A percentile compares a stretch with the other conserved stretches of the same genome.
Conservation (phyloP, 2,888 invertebrate species). For the Calliphora vomitoria region DNA sequence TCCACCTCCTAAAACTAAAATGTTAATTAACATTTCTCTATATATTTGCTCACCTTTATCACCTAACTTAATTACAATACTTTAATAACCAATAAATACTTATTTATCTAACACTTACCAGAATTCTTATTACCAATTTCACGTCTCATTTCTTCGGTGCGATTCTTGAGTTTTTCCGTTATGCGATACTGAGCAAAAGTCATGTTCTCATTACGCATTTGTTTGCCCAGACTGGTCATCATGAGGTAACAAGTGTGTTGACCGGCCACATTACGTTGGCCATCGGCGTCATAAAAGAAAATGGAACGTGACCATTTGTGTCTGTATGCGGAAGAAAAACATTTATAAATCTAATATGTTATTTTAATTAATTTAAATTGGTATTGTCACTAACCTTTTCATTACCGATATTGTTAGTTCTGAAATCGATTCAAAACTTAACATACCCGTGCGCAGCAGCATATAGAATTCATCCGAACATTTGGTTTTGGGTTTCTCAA, state of each 20-base stretch:
- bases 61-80: background rate
- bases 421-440: constrained; percentile 90
- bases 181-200: constrained; percentile 83
- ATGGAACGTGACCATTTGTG: constrained; percentile 90
- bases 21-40: background rate
- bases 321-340: constrained; percentile 84
- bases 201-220: constrained; percentile 84
- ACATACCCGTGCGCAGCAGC: constrained; percentile 89
- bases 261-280: constrained; percentile 88
- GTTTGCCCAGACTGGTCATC: constrained; percentile 90
- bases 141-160: constrained; percentile 87
- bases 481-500: constrained; percentile 88
- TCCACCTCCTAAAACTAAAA: background rate
- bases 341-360: too few relatives aligned
- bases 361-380: too few relatives aligned
- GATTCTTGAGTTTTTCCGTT: constrained; percentile 85
- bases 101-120: constrained; percentile 86
- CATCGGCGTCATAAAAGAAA: constrained; percentile 91
- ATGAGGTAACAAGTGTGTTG: constrained; percentile 90
- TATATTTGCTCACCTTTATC: background rate
- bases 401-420: constrained; percentile 89
- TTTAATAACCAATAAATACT: background rate
- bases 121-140: constrained; percentile 89
- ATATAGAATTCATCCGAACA: constrained; percentile 92
- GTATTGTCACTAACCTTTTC: constrained; percentile 88